These are phyloP conservation scores for Temnothorax curvispinosus DNA, from an alignment of 1,140 invertebrate genomes.

Conservation along the genomic window DNA sequence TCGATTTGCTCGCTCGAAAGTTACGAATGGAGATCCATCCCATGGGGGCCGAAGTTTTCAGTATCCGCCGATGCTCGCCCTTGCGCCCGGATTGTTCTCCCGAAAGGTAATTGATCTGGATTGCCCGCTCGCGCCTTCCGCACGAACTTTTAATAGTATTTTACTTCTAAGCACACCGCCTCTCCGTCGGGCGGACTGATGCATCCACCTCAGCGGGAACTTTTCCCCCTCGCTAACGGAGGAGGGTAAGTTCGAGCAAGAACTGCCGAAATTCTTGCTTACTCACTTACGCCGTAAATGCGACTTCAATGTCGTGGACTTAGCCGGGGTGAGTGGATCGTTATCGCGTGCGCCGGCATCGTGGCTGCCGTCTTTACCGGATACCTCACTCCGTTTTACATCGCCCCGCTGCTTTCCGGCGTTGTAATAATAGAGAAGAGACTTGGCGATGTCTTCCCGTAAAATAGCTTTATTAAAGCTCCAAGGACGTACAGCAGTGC, in stretches of 20 bases:
- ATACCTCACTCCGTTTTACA: neutral
- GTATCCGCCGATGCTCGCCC: slow-evolving; percentile 16
- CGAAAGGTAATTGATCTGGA: slow-evolving; percentile 74
- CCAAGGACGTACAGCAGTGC: neutral
- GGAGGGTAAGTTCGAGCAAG: slow-evolving; percentile 8
- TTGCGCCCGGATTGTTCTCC: slow-evolving; percentile 67
- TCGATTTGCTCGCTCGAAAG: slow-evolving; percentile 63
- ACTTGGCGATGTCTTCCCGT: neutral
- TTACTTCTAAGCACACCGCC: slow-evolving; percentile 52
- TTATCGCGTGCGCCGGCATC: slow-evolving; percentile 1
- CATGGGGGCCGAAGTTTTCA: slow-evolving; percentile 51
- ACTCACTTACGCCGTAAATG: slow-evolving; percentile 30
- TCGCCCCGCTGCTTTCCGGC: neutral
- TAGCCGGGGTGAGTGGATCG: slow-evolving; percentile 12
- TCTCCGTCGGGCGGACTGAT: slow-evolving; percentile 5
- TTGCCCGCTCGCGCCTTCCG: slow-evolving; percentile 47
- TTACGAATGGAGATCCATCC: slow-evolving; percentile 51
- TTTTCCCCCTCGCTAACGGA: neutral
- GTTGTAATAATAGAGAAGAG: neutral
- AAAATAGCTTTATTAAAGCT: slow-evolving; percentile 46
- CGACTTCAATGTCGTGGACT: slow-evolving; percentile 34
- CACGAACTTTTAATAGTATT: slow-evolving; percentile 74
- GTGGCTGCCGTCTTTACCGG: neutral
- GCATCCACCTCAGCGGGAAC: neutral
- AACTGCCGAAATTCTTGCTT: slow-evolving; percentile 42